Base-by-base conservation (phyloP, 2,888 invertebrate genomes). In the Griposia aprilina region DNA sequence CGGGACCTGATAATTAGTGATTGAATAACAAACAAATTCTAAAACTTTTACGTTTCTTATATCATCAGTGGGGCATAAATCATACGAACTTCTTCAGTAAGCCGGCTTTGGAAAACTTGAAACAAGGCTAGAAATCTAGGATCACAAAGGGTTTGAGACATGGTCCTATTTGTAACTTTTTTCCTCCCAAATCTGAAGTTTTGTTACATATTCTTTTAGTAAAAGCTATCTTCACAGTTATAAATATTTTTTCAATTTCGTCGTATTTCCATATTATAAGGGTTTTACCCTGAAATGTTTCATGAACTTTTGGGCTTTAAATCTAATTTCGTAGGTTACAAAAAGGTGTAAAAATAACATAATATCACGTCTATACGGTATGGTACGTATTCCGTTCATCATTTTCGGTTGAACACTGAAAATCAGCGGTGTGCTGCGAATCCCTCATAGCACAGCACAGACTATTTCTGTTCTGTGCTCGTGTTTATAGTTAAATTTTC, bases 121-220 rank as follows among this genome's bases (percentile, higher is more conserved):
- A 59, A 50, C 11, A 50, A 45, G 17, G 10, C 55, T 76, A 50
- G 23, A 7, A 41, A 48, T 36, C n/a, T 36, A 48, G 63, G 55
- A 55, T 48, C 76, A n/a, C 20, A 20, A 55, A 76, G 45, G 76
- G 52, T 36, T 36, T 36, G 30, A 76, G 8, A 55, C n/a, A n/a
- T 52, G n/a, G 30, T 8, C 20, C 36, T 65, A 75, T 75, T 55
- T 55, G 45, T 63, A 63, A 63, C 52, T 76, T 76, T 73, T 52
- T 48, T 3, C 20, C n/a, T 36, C 48, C 76, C 20, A n/a, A 74
- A 20, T 74, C 62, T 30, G 45, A 48, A 76, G 63, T 55, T 76
- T 48, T 41, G 62, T 52, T 6, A 41, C 26, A 30, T 45, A 52
- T 41, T 30, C 23, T 48, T 57, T 11, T 55, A 45, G 30, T 30